Conservation (phyloP, 2,113 vertebrate genomes). For the Laterallus jamaicensis region DNA sequence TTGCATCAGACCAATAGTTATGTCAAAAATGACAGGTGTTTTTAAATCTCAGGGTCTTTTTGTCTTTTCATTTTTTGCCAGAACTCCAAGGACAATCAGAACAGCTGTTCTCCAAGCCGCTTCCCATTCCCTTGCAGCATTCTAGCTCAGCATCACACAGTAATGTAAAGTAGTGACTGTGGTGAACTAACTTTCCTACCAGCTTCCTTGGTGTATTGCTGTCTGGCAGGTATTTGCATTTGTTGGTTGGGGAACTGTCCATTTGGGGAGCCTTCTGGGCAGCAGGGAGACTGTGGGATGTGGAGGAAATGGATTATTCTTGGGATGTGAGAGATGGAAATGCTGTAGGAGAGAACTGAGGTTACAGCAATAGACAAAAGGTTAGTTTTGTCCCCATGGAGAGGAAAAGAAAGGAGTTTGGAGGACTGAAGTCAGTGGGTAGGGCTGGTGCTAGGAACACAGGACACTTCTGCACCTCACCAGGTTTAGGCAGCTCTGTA, state of each 20-base stretch:
- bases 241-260: background rate
- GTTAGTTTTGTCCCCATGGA: background rate
- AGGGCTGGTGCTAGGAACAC: background rate
- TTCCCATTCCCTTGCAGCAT: background rate
- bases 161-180: background rate
- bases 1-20: background rate
- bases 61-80: background rate
- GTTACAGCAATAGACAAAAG: background rate
- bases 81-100: background rate
- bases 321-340: background rate
- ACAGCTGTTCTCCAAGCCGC: background rate
- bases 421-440: background rate
- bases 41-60: background rate
- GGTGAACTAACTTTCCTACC: background rate
- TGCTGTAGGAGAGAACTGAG: background rate
- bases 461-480: background rate
- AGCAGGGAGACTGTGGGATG: background rate
- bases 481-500: background rate
- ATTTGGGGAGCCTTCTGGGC: background rate
- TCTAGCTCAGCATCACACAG: background rate
- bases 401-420: background rate
- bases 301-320: background rate
- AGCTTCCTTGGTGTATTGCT: background rate
- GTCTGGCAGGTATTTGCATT: background rate
- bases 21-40: background rate